Evolutionary conservation across 2,888 invertebrate genomes (phyloP).

Genomic region (Cataglyphis rosenhaueri): DNA sequence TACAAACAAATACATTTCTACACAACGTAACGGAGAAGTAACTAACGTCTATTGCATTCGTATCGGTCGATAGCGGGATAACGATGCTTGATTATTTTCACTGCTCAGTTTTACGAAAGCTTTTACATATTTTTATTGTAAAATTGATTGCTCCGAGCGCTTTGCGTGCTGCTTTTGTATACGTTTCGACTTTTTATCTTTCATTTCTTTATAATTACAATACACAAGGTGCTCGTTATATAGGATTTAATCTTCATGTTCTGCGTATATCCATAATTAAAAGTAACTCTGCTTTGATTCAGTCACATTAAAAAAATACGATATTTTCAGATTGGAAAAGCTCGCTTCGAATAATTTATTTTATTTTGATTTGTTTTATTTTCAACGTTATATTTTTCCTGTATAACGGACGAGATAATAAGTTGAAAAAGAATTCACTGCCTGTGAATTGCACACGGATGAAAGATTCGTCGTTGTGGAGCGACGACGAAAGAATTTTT

Average conservation of each 20-base stretch:
- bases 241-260: background rate
- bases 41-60: constrained; percentile 25
- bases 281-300: constrained; percentile 19
- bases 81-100: constrained; percentile 39
- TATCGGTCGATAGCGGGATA: constrained; percentile 25
- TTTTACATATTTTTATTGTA: constrained; percentile 10
- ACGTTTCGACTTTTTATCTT: constrained; percentile 22
- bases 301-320: background rate
- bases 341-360: background rate
- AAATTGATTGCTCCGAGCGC: constrained; percentile 21
- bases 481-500: constrained; percentile 20
- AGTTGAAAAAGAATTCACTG: constrained; percentile 17
- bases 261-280: background rate
- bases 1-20: constrained; percentile 15
- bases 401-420: constrained; percentile 8
- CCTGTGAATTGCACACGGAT: background rate
- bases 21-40: constrained; percentile 13
- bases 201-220: constrained; percentile 26
- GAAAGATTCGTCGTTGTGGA: background rate
- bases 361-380: background rate
- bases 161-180: constrained; percentile 11
- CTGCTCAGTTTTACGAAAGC: constrained; percentile 25
- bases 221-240: constrained; percentile 14
- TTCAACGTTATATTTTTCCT: background rate
- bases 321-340: background rate